These are phyloP conservation scores for Martes flavigula DNA, from an alignment of 2,797 vertebrate species.

Conservation along the genomic window DNA sequence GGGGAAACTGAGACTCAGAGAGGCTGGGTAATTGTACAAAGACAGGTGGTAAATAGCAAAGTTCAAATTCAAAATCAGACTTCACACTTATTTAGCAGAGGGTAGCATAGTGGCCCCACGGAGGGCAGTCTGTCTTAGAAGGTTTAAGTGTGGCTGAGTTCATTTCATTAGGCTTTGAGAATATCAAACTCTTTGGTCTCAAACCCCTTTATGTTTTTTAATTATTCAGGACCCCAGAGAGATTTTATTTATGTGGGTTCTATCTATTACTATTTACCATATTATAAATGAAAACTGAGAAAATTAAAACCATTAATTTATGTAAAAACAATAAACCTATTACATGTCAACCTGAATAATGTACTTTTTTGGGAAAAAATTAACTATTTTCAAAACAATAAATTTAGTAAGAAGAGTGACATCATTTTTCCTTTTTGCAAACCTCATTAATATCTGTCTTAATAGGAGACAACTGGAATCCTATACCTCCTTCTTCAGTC, in stretches of 20 bases:
- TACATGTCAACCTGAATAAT: neutral
- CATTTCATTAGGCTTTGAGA: neutral
- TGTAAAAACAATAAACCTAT: neutral
- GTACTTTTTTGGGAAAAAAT: neutral
- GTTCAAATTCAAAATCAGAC: neutral
- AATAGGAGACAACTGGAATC: neutral
- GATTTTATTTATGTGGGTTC: neutral
- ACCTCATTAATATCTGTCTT: neutral
- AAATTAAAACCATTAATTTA: neutral
- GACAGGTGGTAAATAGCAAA: neutral
- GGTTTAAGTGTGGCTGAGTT: neutral
- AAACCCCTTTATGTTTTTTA: neutral
- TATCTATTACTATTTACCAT: neutral
- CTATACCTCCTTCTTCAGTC: neutral
- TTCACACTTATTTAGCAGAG: neutral
- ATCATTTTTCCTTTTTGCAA: neutral
- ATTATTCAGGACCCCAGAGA: neutral
- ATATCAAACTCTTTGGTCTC: neutral
- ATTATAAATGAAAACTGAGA: slow-evolving; percentile 30
- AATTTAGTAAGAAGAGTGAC: neutral
- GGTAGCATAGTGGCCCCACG: neutral
- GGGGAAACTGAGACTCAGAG: neutral
- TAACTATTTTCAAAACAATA: slow-evolving; percentile 7
- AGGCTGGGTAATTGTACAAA: neutral
- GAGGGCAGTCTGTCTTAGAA: neutral